Evolutionary conservation across 2,888 invertebrate species (phyloP).

Genomic region (Lepidochrysops patricia): DNA sequence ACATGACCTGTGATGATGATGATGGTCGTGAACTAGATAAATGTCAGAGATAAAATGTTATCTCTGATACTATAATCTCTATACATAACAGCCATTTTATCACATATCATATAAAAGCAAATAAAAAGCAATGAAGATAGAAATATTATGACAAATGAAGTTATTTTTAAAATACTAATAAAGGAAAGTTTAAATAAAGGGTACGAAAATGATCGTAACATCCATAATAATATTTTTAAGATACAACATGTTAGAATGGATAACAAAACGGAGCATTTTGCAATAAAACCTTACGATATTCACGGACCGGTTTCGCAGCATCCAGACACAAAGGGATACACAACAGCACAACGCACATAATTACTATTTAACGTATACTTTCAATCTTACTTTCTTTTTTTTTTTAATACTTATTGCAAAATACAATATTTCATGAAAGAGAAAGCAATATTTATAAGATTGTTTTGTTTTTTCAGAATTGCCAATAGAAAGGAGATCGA

Average conservation of each 20-base stretch:
- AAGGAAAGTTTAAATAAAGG: background rate
- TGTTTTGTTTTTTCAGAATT: no score
- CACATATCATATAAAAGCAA: background rate
- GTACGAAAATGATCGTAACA: background rate
- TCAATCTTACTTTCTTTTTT: constrained; percentile 7
- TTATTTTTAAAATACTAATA: background rate
- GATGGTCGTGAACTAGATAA: background rate
- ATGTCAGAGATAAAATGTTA: background rate
- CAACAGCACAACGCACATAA: constrained; percentile 17
- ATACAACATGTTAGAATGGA: background rate
- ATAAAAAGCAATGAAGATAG: background rate
- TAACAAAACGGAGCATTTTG: constrained; percentile 4
- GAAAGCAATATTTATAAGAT: background rate
- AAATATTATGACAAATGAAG: background rate
- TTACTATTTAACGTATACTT: constrained; percentile 8
- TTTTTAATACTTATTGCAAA: background rate
- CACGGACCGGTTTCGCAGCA: constrained; percentile 15
- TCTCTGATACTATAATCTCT: background rate
- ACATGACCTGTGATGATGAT: background rate
- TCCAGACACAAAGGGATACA: constrained; percentile 23
- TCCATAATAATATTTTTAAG: background rate
- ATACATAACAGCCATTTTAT: background rate
- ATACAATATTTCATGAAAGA: background rate
- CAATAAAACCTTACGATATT: constrained; percentile 12
- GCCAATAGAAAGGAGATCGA: no score